Evolutionary conservation across 2,888 invertebrate species (phyloP).

Genomic region (Euplexia lucipara): DNA sequence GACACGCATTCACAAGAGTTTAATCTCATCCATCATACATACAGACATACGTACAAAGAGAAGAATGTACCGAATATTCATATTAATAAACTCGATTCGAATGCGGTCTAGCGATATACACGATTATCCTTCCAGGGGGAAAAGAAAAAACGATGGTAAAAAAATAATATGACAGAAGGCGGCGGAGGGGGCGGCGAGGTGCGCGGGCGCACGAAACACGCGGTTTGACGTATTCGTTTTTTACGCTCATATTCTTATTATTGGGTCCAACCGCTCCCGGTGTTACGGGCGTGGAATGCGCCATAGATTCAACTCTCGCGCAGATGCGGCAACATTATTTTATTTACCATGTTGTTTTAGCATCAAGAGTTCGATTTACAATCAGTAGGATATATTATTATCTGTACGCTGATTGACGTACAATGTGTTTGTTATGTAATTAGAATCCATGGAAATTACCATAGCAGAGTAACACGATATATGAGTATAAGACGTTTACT

Average conservation of each 20-base stretch:
- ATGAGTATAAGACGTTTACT: not conserved
- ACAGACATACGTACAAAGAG: constrained; percentile 63
- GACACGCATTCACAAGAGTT: constrained; percentile 56
- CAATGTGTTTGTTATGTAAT: not conserved
- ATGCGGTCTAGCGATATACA: constrained; percentile 86
- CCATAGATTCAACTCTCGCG: constrained; percentile 76
- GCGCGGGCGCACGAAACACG: constrained; percentile 83
- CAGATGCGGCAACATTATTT: constrained; percentile 78
- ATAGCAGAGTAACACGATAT: not conserved
- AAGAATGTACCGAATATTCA: constrained; percentile 77
- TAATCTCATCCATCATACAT: constrained; percentile 65
- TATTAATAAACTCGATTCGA: constrained; percentile 81
- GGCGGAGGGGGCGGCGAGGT: constrained; percentile 70
- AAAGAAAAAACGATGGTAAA: constrained; percentile 72
- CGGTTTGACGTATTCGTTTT: constrained; percentile 88
- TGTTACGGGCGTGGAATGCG: constrained; percentile 90
- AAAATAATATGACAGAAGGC: constrained; percentile 79
- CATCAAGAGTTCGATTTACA: constrained; percentile 8
- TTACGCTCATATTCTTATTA: constrained; percentile 89
- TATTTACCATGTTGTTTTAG: constrained; percentile 27
- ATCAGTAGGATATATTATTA: not conserved
- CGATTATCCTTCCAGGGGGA: constrained; percentile 83
- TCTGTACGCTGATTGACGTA: not conserved
- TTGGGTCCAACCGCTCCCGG: constrained; percentile 90
- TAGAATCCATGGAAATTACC: constrained; percentile 36